Conservation (phyloP, 2,113 vertebrate genomes). For the Willisornis vidua region DNA sequence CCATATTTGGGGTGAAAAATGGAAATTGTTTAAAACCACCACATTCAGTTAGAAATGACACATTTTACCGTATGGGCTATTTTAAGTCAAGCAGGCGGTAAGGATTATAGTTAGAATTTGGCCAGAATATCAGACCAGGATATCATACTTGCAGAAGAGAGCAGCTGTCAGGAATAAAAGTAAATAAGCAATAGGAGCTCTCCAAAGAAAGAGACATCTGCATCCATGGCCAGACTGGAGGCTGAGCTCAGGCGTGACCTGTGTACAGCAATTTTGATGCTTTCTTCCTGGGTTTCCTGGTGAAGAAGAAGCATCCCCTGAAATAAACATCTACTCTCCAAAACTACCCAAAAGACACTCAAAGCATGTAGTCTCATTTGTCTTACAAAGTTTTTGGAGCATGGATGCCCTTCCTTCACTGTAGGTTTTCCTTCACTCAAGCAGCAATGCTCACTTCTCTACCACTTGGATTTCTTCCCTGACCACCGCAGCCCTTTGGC, state of each 20-base stretch:
- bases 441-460: not conserved
- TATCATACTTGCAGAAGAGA: not conserved
- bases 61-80: constrained; percentile 32
- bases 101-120: constrained; percentile 31
- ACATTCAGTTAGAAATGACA: constrained; percentile 13
- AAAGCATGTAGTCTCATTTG: not conserved
- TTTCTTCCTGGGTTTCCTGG: not conserved
- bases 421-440: not conserved
- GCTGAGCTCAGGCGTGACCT: not conserved
- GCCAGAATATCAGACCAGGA: not conserved
- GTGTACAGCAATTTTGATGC: not conserved
- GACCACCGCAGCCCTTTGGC: not conserved
- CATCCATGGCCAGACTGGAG: not conserved
- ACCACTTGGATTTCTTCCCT: not conserved
- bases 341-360: not conserved
- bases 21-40: constrained; percentile 44
- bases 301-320: not conserved
- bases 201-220: not conserved
- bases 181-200: not conserved
- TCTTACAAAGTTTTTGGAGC: not conserved
- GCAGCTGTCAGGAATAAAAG: not conserved
- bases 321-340: not conserved
- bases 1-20: constrained; percentile 63
- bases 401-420: not conserved
- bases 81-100: constrained; percentile 29